Conservation (phyloP, 2,113 vertebrate genomes). For the Sorex araneus region DNA sequence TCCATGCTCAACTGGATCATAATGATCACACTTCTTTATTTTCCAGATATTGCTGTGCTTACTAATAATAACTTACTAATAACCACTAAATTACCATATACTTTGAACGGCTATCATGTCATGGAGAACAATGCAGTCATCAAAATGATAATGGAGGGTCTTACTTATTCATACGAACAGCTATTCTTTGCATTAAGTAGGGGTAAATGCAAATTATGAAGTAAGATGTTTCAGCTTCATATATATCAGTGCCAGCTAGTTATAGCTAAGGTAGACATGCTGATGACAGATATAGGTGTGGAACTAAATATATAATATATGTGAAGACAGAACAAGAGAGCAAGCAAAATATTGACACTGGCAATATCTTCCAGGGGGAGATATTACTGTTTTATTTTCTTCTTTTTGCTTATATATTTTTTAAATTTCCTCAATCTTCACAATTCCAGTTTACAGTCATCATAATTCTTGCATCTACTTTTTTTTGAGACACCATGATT, state of each 20-base stretch:
- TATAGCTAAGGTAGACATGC: not conserved
- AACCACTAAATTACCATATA: not conserved
- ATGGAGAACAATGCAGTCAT: not conserved
- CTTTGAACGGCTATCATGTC: not conserved
- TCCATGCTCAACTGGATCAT: not conserved
- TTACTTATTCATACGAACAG: not conserved
- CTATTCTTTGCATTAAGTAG: not conserved
- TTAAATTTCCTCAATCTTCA: not conserved
- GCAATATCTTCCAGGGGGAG: not conserved
- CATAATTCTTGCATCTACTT: not conserved
- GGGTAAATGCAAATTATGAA: not conserved
- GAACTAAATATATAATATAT: not conserved
- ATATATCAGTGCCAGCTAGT: not conserved
- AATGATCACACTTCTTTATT: not conserved
- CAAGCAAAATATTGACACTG: not conserved
- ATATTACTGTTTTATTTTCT: not conserved
- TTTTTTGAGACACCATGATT: too few relatives aligned
- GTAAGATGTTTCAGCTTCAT: not conserved
- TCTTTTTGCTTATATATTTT: conserved; percentile 9
- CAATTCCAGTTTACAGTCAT: not conserved
- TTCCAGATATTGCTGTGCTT: not conserved
- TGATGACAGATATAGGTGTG: not conserved
- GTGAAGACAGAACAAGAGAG: not conserved
- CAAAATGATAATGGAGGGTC: not conserved
- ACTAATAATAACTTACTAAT: conserved; percentile 7